phyloP scores from a whole-genome alignment of 2,888 invertebrate species.

The Heteromurus nitidus region DNA sequence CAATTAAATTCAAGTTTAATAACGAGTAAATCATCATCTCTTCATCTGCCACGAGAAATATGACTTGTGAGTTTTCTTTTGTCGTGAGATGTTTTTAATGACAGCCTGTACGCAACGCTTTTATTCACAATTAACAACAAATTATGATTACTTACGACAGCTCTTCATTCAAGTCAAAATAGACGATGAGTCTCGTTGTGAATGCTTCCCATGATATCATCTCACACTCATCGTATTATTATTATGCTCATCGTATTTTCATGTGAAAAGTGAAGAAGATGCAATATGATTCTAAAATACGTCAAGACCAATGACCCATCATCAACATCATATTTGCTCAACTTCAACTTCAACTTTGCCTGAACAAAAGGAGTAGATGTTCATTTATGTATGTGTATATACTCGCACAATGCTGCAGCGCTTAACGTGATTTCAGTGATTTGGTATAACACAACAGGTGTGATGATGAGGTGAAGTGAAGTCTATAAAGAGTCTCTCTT shows the following conservation, averaged over 20 bases:
- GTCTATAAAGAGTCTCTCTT: slow-evolving; percentile 23
- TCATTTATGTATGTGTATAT: slow-evolving; percentile 5
- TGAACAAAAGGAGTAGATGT: background rate
- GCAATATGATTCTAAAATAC: too few relatives aligned
- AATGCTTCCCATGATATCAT: slow-evolving; percentile 41
- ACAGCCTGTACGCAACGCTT: background rate
- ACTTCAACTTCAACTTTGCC: too few relatives aligned
- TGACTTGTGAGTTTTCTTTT: background rate
- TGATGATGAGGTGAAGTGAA: slow-evolving; percentile 3
- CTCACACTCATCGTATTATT: too few relatives aligned
- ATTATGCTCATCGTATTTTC: too few relatives aligned
- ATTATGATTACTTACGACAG: slow-evolving; percentile 45
- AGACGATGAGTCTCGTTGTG: slow-evolving; percentile 9
- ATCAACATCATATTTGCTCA: too few relatives aligned
- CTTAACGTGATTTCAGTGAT: too few relatives aligned
- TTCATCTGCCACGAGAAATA: background rate
- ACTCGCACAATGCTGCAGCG: too few relatives aligned
- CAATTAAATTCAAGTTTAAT: slow-evolving; percentile 1
- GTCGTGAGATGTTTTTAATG: too few relatives aligned
- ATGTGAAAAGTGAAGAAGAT: slow-evolving; percentile 10
- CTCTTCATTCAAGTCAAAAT: background rate
- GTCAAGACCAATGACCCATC: slow-evolving; percentile 58
- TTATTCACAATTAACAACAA: slow-evolving; percentile 30
- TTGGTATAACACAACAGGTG: slow-evolving; percentile 22
- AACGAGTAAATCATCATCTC: background rate